Percentiles rank a stretch among this genome's conserved stretches.
Conservation (phyloP, 2,888 invertebrate species). For the Brachynemurus nebulosus region DNA sequence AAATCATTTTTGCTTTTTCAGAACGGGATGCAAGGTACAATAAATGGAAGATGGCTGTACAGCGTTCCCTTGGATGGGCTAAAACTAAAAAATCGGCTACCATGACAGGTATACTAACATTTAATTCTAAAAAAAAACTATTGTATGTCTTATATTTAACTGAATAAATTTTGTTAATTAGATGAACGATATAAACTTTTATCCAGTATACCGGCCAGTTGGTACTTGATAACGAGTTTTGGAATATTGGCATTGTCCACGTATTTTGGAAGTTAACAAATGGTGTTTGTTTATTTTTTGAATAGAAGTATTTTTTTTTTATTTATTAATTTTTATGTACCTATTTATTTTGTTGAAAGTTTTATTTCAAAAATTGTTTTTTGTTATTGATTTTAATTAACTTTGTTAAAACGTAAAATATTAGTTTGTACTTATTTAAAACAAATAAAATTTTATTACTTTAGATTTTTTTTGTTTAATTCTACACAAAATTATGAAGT, state of each 20-base stretch:
- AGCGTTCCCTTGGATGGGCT: slow-evolving; percentile 83
- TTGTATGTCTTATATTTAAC: slow-evolving; percentile 3
- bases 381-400: too few relatives aligned
- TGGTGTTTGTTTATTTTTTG: too few relatives aligned
- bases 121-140: slow-evolving; percentile 8
- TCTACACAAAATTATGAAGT: too few relatives aligned
- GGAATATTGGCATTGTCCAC: slow-evolving; percentile 42
- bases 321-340: too few relatives aligned
- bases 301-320: too few relatives aligned
- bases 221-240: slow-evolving; percentile 62
- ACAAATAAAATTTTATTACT: too few relatives aligned
- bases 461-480: too few relatives aligned
- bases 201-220: slow-evolving; percentile 63
- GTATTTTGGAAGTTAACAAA: slow-evolving; percentile 17
- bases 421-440: too few relatives aligned
- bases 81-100: slow-evolving; percentile 53
- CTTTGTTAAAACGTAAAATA: too few relatives aligned
- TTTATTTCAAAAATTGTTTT: too few relatives aligned
- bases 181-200: slow-evolving; percentile 67
- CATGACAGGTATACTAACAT: slow-evolving; percentile 63
- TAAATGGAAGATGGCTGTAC: slow-evolving; percentile 92
- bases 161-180: slow-evolving; percentile 23
- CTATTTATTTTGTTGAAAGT: too few relatives aligned
- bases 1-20: slow-evolving; percentile 21
- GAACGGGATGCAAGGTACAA: slow-evolving; percentile 73